Base-by-base conservation (phyloP, 2,113 vertebrate genomes). In the Calonectris borealis region DNA sequence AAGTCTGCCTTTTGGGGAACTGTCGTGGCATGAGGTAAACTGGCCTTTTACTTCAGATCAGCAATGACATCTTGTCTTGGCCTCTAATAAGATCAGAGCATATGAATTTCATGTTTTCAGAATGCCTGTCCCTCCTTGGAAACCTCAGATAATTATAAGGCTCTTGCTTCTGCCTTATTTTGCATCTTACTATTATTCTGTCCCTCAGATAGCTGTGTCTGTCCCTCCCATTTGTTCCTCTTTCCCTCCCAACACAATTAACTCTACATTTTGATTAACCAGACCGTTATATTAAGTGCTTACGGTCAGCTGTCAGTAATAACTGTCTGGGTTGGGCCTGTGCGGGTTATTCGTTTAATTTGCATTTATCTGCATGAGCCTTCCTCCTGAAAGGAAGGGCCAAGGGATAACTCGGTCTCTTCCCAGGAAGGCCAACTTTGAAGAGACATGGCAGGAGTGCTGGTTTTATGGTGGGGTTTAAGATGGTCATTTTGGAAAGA, bases 1-100 rank as follows among this genome's bases (percentile, higher is more conserved):
- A 93, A 91, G 52, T 69, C 66, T 93, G 87, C 9, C 66, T 44
- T 55, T 96, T 90, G 4, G 11, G 65, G 71, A 91, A 69, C 57
- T 72, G 83, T 92, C 82, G 42, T 93, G 92, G 65, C 36, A 42
- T 90, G 81, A 94, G 79, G 82, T 49, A 83, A 94, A 94, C 78
- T 85, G 80, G 79, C 83, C 72, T 94, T 96, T 96, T 96, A 82
- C 66, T 96, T 94, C 80, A 95, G 79, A 93, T 83, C 65, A 87
- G 87, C 82, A 72, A 49, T 96, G 83, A 72, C 70, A 91, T 93
- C 60, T 94, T 93, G 44, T 66, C 78, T 86, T 90, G n/a, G 69
- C 48, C 83, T 94, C 77, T 96, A 94, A 90, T 92, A 83, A 87
- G 91, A 95, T 90, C 64, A 82, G 65, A 79, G 77, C 44, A 49